Evolutionary conservation across 1,140 invertebrate genomes (phyloP), one percentile per base, ranked within the genome.

Genomic region (Choristoneura fumiferana): DNA sequence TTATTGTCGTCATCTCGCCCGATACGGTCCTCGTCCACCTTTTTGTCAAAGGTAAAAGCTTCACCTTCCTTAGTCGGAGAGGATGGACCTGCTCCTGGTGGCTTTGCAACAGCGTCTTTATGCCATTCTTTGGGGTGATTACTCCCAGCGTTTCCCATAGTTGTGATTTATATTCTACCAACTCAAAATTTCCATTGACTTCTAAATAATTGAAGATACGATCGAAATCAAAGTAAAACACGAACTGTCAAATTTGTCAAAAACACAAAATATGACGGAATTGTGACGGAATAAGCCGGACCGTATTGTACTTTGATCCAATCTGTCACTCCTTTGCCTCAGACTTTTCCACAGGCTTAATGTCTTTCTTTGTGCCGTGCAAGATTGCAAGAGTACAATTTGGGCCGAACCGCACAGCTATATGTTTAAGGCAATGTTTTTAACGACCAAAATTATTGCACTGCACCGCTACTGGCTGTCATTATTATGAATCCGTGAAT

Each of bases 1-100:
- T 94, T 95, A 65, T 75, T 87, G 54, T 89, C 92, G 13, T 90
- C 88, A 29, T 90, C 87, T 57, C 84, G 65, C 58, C 60, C 84
- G 71, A 72, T 57, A 89, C 80, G 93, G 90, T 76, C 93, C 57
- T 92, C 92, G 64, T 92, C 92, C n/a, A 91, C 87, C 82, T 94
- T 95, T 81, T 96, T 96, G 76, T 96, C 95, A 87, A 97, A 97
- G 34, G 93, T 92, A 90, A 97, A 96, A 39, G 95, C 95, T 87
- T 95, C 94, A 45, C 94, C 95, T 72, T 96, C 95, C 72, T 94
- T 95, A 15, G 88, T 89, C 35, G 94, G 94, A 0, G 94, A 95
- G 13, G 93, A 91, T 8, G 94, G 94, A 13, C 91, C 91, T 4
- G 78, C 87, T 57, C 92, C 92, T 34, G 90, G 71, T 54, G 71